Evolutionary conservation across 2,888 invertebrate species (phyloP), one percentile per base, ranked within the genome.

Genomic region (Romanomermis culicivorax): DNA sequence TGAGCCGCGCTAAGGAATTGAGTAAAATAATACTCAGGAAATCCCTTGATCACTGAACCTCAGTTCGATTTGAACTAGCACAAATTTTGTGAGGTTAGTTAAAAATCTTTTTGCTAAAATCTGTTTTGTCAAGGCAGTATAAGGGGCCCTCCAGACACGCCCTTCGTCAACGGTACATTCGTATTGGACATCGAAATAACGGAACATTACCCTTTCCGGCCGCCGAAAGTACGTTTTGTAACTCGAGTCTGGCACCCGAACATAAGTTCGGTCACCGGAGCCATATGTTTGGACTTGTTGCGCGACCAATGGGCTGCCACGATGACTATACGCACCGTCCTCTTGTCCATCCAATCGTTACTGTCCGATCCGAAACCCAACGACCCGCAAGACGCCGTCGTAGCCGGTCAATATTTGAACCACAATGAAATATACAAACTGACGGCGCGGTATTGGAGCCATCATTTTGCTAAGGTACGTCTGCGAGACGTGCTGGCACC

Each of bases 171-270:
- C 49, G 97, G 93, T 23, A 83, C 78, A 64, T 97, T 88, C 74
- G 74, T 82, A 59, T 77, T 97, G 61, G 91, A 95, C 74, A 95
- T 97, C 60, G 85, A 84, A 77, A 88, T 99, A 61, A 95, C 95
- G 64, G 93, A 95, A 73, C 87, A 89, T 47, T 97, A 97, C 76
- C 97, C 97, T 20, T 99, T 97, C 71, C 89, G 89, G 76, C 97
- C 97, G 60, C 97, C 97, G 52, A 93, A 91, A 80, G 93, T 91
- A 77, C 70, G 57, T 43, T 99, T 97, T 75, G 78, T 85, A 62
- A 97, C 95, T 59, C 88, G 84, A 76, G 89, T 99, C 70, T 97
- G 97, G 97, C 97, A 99, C 75, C 97, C 97, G 54, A 99, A 97
- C 73, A 91, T 99, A 67, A 93, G 93, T 53, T 93, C 93, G 23